These are phyloP conservation scores for Paramuricea clavata DNA, from an alignment of 92 coral and sea anemone genomes.

Conservation along the genomic window DNA sequence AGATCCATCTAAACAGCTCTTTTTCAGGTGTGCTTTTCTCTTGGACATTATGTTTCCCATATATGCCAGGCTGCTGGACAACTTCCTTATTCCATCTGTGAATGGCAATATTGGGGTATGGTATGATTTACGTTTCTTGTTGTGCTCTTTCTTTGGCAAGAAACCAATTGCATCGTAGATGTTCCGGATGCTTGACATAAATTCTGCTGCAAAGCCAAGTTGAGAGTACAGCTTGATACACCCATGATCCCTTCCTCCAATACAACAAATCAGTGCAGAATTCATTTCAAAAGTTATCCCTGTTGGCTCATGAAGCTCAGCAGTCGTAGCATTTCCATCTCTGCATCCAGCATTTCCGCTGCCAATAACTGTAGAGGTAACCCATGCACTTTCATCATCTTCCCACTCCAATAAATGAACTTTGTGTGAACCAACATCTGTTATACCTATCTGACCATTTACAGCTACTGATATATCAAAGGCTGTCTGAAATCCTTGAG, in stretches of 20 bases:
- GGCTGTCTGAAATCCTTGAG: constrained; percentile 54
- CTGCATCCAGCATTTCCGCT: constrained; percentile 48
- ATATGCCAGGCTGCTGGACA: constrained; percentile 39
- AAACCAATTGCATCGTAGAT: constrained; percentile 68
- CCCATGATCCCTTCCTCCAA: constrained; percentile 66
- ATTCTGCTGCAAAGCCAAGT: constrained; percentile 58
- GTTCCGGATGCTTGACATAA: constrained; percentile 50
- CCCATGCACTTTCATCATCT: neutral
- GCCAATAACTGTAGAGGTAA: neutral
- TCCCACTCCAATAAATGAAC: neutral
- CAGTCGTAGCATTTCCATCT: constrained; percentile 63
- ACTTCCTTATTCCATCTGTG: constrained; percentile 45
- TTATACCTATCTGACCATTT: constrained; percentile 44
- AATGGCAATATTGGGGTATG: constrained; percentile 40
- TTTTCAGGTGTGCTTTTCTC: constrained; percentile 47
- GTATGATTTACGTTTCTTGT: constrained; percentile 11
- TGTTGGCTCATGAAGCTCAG: constrained; percentile 67
- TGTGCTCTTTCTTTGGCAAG: constrained; percentile 71
- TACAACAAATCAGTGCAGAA: constrained; percentile 57
- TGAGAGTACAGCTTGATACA: constrained; percentile 64
- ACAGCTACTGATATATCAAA: constrained; percentile 49
- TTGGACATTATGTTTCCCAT: constrained; percentile 44
- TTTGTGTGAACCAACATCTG: constrained; percentile 47
- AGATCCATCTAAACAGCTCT: constrained; percentile 41
- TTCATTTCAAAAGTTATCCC: constrained; percentile 59